Conservation (phyloP, 2,888 invertebrate species). For the Drosophila mulleri region DNA sequence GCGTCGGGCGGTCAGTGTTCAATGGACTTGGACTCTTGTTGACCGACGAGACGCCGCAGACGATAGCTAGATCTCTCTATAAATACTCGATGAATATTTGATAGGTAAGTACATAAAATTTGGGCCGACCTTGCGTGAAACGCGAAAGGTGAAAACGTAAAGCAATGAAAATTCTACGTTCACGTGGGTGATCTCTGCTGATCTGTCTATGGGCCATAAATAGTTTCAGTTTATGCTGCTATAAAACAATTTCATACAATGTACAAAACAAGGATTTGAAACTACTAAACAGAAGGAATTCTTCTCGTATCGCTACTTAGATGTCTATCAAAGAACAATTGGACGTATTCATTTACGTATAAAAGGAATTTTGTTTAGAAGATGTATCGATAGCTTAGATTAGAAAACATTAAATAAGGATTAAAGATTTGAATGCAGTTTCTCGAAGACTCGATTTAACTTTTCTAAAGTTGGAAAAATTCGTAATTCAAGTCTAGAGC, state of each 20-base stretch:
- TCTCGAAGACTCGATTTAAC: too few species aligned
- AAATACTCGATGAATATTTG: constrained; percentile 63
- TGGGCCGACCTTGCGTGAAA: constrained; percentile 64
- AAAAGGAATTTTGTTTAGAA: neutral
- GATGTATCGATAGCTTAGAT: neutral
- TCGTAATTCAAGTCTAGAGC: too few species aligned
- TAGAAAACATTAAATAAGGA: neutral
- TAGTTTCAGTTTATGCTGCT: constrained; percentile 50
- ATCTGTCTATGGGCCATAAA: constrained; percentile 45
- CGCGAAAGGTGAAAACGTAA: constrained; percentile 67
- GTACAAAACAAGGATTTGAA: neutral
- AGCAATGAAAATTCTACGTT: constrained; percentile 26
- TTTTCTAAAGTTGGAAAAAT: too few species aligned
- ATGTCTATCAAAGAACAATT: neutral
- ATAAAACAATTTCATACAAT: constrained; percentile 30
- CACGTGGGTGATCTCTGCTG: constrained; percentile 42
- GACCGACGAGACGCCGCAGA: constrained; percentile 45
- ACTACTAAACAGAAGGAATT: neutral
- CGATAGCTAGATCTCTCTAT: constrained; percentile 48
- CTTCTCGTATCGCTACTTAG: neutral
- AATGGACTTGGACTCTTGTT: constrained; percentile 47
- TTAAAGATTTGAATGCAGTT: too few species aligned
- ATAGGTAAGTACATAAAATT: constrained; percentile 73
- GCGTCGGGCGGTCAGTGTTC: constrained; percentile 23
- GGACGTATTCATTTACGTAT: too few species aligned